Percentiles rank a stretch among this genome's conserved stretches.
phyloP scores from a whole-genome alignment of 2,113 vertebrate genomes.

The Notechis scutatus region DNA sequence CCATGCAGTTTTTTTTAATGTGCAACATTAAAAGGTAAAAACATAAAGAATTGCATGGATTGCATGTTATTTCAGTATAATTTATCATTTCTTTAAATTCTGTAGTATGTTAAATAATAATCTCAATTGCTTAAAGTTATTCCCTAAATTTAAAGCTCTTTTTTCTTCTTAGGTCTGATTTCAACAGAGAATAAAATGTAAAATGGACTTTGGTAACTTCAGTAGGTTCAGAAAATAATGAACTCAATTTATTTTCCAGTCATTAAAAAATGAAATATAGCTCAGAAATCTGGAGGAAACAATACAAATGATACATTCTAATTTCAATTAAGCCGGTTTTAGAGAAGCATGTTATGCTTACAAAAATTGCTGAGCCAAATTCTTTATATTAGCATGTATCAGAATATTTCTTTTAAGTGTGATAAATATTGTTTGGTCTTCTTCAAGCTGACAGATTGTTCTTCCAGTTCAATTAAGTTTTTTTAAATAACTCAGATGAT shows the following conservation, averaged over 20 bases:
- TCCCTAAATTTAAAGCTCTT: conserved; percentile 31
- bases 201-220: background rate
- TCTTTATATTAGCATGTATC: background rate
- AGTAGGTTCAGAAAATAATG: background rate
- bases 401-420: background rate
- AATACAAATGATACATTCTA: conserved; percentile 1
- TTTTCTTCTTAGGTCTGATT: conserved; percentile 3
- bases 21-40: conserved; percentile 63
- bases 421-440: conserved; percentile 3
- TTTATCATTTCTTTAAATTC: conserved; percentile 43
- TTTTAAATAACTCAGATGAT: conserved; percentile 31
- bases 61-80: conserved; percentile 64
- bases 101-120: conserved; percentile 25
- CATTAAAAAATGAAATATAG: background rate
- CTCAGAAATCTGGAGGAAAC: background rate
- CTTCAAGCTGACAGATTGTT: background rate
- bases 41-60: conserved; percentile 66
- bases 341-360: background rate
- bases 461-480: background rate
- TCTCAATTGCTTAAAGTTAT: conserved; percentile 17
- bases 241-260: background rate
- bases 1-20: conserved; percentile 54
- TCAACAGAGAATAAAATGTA: conserved; percentile 24
- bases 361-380: conserved; percentile 4
- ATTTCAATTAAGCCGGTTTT: conserved; percentile 10